Evolutionary conservation across 1,140 invertebrate species (phyloP), one percentile per base, ranked within the genome.

Genomic region (Doryteuthis pealeii): DNA sequence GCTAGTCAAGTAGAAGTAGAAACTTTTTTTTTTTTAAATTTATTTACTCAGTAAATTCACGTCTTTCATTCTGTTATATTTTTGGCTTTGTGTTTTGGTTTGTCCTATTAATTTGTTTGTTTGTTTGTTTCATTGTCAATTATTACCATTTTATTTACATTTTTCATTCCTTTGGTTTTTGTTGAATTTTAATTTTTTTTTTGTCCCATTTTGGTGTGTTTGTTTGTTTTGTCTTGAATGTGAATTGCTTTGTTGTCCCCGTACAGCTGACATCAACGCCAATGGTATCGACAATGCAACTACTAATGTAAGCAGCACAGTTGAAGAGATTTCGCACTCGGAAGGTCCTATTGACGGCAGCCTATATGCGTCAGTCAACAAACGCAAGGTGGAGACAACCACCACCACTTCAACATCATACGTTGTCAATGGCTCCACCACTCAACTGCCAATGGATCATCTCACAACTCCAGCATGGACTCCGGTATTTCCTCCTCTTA

Each of bases 281-380:
- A 79, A 79, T 73, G 75, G 78, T 40, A 40, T 79, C 26, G 73
- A 70, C 22, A 54, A 72, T 40, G 32, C 70, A 33, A 70, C 45
- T 69, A 70, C 28, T 8, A 76, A 26, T 77, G 76, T 72, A 76
- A 71, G 72, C 73, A 71, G 72, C 73, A 74, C 75, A 69, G 78
- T 80, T 74, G 70, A 71, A 70, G 74, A 74, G 14, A 74, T 81
- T 40, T 75, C 79, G 68, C 88, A 95, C 86, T 93, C 92, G 22
- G 92, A 92, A 83, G 93, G 94, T 49, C 94, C 94, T 32, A 89
- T 95, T 78, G 94, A 96, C 91, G 94, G 94, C 76, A 95, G 94
- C 84, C 91, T 95, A 78, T 95, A 96, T 90, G 94, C 94, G 67
- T 93, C 92, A 14, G 82, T 87, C 54, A 79, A 76, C 75, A 87